Evolutionary conservation across 2,888 invertebrate genomes (phyloP).

Genomic region (Sabellastarte sp.): DNA sequence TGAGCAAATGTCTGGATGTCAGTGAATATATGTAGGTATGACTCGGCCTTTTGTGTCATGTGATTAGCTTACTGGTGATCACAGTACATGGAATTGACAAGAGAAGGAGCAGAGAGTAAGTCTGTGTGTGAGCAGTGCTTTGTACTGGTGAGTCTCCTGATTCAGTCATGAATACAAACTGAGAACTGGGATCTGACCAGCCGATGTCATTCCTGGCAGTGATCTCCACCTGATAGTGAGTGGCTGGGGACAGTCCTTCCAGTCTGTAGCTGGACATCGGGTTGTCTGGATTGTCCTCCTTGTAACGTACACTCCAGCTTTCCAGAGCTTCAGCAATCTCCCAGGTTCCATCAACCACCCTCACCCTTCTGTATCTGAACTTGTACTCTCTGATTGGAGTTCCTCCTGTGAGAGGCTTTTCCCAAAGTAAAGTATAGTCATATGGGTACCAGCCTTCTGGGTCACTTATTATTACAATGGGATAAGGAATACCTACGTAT

Average conservation of each 20-base stretch:
- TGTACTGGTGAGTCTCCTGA: too few species aligned
- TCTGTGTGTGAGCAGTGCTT: too few species aligned
- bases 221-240: conserved; percentile 27
- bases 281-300: conserved; percentile 11
- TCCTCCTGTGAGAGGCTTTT: conserved; percentile 35
- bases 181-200: conserved; percentile 20
- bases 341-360: too few species aligned
- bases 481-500: too few species aligned
- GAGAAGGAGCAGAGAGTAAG: too few species aligned
- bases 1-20: too few species aligned
- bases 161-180: conserved; percentile 26
- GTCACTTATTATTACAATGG: conserved; percentile 22
- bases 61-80: too few species aligned
- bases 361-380: conserved; percentile 31
- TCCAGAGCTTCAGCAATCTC: conserved; percentile 17
- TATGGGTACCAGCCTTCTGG: conserved; percentile 24
- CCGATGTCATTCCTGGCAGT: conserved; percentile 27
- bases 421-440: conserved; percentile 32
- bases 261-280: conserved; percentile 24
- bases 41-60: too few species aligned
- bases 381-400: conserved; percentile 32
- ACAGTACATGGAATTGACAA: too few species aligned
- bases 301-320: conserved; percentile 18
- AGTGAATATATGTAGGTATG: too few species aligned
- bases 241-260: conserved; percentile 14